Percentiles rank a stretch among this genome's conserved stretches.
These are phyloP conservation scores for Cosmia trapezina DNA, from an alignment of 2,888 invertebrate species.

Conservation along the genomic window DNA sequence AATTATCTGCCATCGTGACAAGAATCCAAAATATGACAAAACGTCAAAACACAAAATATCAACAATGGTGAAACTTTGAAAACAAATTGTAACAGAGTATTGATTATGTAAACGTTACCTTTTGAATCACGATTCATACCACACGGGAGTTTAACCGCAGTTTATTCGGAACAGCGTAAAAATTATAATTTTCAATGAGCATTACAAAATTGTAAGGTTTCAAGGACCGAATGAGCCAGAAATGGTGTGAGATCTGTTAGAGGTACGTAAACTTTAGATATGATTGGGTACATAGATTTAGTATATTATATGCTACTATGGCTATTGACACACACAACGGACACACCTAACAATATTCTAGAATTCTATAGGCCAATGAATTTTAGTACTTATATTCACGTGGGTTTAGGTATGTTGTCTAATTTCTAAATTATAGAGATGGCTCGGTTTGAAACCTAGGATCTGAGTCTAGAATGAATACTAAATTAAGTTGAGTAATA, in stretches of 20 bases:
- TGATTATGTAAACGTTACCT: slow-evolving; percentile 28
- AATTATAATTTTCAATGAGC: slow-evolving; percentile 46
- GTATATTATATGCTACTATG: no score
- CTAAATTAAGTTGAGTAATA: no score
- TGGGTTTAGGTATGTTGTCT: no score
- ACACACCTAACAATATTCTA: background rate
- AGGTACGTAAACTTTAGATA: slow-evolving; percentile 32
- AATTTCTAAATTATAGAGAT: background rate
- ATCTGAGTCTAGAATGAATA: no score
- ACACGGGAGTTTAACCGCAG: slow-evolving; percentile 35
- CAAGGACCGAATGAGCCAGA: slow-evolving; percentile 34
- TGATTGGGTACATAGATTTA: background rate
- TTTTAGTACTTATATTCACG: no score
- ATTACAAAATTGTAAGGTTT: slow-evolving; percentile 26
- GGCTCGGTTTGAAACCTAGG: no score
- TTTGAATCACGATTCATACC: slow-evolving; percentile 31
- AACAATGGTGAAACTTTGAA: slow-evolving; percentile 39
- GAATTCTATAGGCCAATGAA: background rate
- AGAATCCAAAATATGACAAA: slow-evolving; percentile 32
- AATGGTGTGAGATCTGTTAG: slow-evolving; percentile 8
- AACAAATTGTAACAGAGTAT: slow-evolving; percentile 44
- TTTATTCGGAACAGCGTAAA: slow-evolving; percentile 37
- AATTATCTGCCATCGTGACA: slow-evolving; percentile 44
- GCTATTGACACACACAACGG: no score
- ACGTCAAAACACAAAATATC: slow-evolving; percentile 12